These are phyloP conservation scores for Bucco capensis DNA, from an alignment of 2,113 vertebrate genomes.

Conservation along the genomic window DNA sequence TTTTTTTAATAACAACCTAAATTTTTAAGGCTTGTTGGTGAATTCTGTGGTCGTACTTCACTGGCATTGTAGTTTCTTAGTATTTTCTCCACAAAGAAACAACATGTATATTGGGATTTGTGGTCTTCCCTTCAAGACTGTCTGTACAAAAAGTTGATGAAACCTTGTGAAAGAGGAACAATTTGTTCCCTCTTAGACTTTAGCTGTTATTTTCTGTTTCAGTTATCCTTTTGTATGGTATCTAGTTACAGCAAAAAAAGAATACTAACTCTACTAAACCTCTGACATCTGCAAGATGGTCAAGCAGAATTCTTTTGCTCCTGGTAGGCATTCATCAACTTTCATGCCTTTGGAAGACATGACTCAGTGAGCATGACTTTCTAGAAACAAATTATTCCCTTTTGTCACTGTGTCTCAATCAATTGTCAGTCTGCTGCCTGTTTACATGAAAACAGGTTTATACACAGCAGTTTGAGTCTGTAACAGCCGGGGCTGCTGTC, in stretches of 20 bases:
- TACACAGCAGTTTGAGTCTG: background rate
- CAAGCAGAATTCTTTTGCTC: background rate
- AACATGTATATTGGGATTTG: background rate
- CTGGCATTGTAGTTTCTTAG: background rate
- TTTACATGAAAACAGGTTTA: background rate
- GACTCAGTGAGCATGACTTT: background rate
- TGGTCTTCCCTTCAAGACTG: background rate
- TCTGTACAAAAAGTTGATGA: background rate
- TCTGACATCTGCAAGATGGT: background rate
- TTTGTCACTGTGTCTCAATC: background rate
- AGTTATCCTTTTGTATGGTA: background rate
- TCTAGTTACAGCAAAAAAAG: background rate
- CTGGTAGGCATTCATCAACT: background rate
- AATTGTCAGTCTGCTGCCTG: background rate
- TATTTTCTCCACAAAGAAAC: background rate
- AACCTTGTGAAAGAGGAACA: background rate
- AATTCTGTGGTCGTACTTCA: background rate
- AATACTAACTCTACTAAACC: background rate
- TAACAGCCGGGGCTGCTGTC: background rate
- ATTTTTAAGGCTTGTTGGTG: background rate
- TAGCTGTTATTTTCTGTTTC: background rate
- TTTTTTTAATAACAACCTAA: background rate
- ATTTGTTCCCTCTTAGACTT: background rate
- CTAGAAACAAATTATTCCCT: background rate
- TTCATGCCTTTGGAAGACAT: background rate